Evolutionary conservation across 2,797 vertebrate genomes (phyloP).

Genomic region (Sylvilagus floridanus): DNA sequence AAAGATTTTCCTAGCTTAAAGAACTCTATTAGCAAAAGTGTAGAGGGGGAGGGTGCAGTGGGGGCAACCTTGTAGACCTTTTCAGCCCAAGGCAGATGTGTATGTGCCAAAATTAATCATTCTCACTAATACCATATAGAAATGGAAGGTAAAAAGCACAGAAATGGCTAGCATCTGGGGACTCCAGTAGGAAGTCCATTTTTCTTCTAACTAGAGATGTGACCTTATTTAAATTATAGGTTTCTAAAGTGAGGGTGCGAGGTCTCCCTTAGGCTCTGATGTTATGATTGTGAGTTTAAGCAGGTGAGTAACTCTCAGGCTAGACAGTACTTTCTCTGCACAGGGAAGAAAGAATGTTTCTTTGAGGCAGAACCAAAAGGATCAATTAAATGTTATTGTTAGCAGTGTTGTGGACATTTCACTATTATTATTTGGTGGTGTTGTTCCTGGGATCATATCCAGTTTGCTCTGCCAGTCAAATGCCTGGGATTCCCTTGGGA

Average conservation of each 20-base stretch:
- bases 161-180: not conserved
- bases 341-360: not conserved
- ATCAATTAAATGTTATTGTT: not conserved
- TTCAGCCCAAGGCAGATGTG: not conserved
- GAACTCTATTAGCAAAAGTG: not conserved
- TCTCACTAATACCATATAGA: not conserved
- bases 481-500: not conserved
- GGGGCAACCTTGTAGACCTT: not conserved
- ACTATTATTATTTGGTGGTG: not conserved
- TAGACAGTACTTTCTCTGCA: not conserved
- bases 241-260: not conserved
- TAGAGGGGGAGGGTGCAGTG: rapidly evolving
- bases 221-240: not conserved
- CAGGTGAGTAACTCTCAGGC: not conserved
- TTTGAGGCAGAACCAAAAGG: not conserved
- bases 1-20: not conserved
- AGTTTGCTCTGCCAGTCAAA: not conserved
- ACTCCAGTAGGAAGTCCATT: not conserved
- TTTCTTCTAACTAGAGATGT: not conserved
- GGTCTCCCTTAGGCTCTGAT: not conserved
- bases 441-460: not conserved
- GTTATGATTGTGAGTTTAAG: not conserved
- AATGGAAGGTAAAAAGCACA: not conserved
- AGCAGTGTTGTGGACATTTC: not conserved
- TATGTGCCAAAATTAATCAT: not conserved